Base-by-base conservation (phyloP, 2,888 invertebrate species). In the Eupsilia transversa region DNA sequence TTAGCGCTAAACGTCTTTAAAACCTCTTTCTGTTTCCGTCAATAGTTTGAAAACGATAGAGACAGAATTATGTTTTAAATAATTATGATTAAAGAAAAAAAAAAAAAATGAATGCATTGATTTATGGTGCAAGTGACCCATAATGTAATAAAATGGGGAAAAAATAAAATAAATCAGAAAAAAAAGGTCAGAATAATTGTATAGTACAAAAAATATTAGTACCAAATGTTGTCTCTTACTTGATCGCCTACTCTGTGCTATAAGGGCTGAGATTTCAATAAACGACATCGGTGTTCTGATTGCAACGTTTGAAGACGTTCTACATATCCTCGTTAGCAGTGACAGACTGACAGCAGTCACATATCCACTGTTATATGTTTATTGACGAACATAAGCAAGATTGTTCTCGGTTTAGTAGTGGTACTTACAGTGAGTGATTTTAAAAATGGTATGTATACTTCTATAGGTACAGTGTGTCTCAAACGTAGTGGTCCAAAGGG, bases 221-320 rank as follows among this genome's bases (percentile, higher is more conserved):
- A 14, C 6, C 12, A 14, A 27, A 54, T 14, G 27, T 27, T 2
- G n/a, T 5, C 85, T 92, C 92, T 91, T 71, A 17, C 27, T n/a
- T 0, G 12, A 60, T 3, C 1, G 56, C 46, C 61, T 93, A 88
- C 89, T 92, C 95, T 95, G 75, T 86, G 20, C n/a, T 38, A 35
- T 80, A 86, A 90, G 90, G 89, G 92, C 93, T 92, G 93, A 95
- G 94, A 94, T 95, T 95, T 95, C 95, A 95, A 95, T 95, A 95
- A 95, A 94, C 92, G 93, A 89, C 92, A 91, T 92, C 90, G 91
- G 91, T 89, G 86, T 89, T 90, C 91, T 93, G 95, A 95, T 95
- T 95, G 94, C 93, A 79, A 86, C 91, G 86, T 88, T 88, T 87
- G 86, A 88, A 89, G 87, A 88, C 83, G 86, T 86, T 90, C 90